Evolutionary conservation across 92 coral and sea anemone genomes (phyloP).

Genomic region (Epizoanthus stellaris): DNA sequence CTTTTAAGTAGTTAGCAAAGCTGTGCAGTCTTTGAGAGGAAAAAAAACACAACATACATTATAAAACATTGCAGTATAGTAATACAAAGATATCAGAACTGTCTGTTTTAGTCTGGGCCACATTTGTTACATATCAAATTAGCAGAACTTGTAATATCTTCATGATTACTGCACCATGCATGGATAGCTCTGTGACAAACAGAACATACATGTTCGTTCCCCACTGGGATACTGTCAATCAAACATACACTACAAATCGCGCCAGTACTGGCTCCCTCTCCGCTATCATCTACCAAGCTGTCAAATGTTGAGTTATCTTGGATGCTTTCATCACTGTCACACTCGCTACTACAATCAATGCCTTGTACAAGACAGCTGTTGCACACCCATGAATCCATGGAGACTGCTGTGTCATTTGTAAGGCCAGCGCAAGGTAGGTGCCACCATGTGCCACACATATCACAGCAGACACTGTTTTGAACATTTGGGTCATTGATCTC

Average conservation of each 20-base stretch:
- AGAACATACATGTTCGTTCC: slow-evolving; percentile 12
- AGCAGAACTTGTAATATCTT: slow-evolving; percentile 22
- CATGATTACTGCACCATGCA: slow-evolving; percentile 33
- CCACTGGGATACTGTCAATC: slow-evolving; percentile 14
- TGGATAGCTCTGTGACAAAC: slow-evolving; percentile 25
- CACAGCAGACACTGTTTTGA: no score
- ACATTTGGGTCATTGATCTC: no score
- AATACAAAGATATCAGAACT: no score
- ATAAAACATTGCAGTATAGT: no score
- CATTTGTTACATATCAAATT: slow-evolving; percentile 18
- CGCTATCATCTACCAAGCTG: background rate
- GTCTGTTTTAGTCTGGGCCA: background rate
- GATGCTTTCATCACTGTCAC: slow-evolving; percentile 20
- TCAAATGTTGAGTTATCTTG: slow-evolving; percentile 4
- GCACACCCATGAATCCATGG: slow-evolving; percentile 39
- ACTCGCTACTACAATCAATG: slow-evolving; percentile 10
- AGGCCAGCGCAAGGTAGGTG: slow-evolving; percentile 16
- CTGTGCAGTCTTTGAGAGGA: no score
- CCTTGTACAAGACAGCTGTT: slow-evolving; percentile 25
- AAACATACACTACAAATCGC: slow-evolving; percentile 8
- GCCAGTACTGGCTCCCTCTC: background rate
- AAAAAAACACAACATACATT: no score
- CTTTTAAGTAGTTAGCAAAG: no score
- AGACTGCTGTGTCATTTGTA: slow-evolving; percentile 8
- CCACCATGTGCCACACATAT: no score